phyloP scores from a whole-genome alignment of 2,888 invertebrate genomes.

The Augochlorella aurata region DNA sequence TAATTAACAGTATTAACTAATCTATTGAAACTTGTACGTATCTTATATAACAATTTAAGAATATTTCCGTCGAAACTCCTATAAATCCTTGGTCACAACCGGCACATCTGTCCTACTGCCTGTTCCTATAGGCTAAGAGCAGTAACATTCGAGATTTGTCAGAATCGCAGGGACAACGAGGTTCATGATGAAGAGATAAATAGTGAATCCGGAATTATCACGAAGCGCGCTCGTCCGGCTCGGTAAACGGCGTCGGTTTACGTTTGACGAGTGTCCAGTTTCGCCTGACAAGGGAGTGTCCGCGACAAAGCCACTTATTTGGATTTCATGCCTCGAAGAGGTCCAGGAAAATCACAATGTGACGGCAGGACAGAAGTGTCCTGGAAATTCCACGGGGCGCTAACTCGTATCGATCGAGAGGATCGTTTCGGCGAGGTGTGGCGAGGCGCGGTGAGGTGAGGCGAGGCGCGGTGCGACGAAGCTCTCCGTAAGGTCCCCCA shows the following conservation, averaged over 20 bases:
- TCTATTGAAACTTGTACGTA: too few relatives aligned
- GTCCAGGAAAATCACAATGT: slow-evolving; percentile 64
- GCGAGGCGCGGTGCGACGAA: slow-evolving; percentile 34
- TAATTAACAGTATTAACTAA: too few relatives aligned
- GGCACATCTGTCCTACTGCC: too few relatives aligned
- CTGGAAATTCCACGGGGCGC: slow-evolving; percentile 61
- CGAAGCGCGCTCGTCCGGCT: neutral
- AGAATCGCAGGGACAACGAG: neutral
- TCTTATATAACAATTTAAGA: too few relatives aligned
- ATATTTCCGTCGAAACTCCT: too few relatives aligned
- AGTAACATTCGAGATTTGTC: neutral
- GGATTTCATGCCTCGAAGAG: slow-evolving; percentile 52
- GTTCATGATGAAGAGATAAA: neutral
- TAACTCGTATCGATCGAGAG: slow-evolving; percentile 68
- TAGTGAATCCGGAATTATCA: neutral
- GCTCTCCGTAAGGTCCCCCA: slow-evolving; percentile 42
- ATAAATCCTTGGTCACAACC: too few relatives aligned
- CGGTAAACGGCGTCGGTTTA: neutral
- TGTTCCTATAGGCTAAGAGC: too few relatives aligned
- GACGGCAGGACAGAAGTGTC: slow-evolving; percentile 50
- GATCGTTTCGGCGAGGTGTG: slow-evolving; percentile 59
- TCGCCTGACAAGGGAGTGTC: slow-evolving; percentile 30
- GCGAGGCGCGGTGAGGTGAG: slow-evolving; percentile 31
- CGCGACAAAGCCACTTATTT: slow-evolving; percentile 49
- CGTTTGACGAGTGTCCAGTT: slow-evolving; percentile 43